Conservation (phyloP, 2,113 vertebrate species). For the Osmerus mordax region DNA sequence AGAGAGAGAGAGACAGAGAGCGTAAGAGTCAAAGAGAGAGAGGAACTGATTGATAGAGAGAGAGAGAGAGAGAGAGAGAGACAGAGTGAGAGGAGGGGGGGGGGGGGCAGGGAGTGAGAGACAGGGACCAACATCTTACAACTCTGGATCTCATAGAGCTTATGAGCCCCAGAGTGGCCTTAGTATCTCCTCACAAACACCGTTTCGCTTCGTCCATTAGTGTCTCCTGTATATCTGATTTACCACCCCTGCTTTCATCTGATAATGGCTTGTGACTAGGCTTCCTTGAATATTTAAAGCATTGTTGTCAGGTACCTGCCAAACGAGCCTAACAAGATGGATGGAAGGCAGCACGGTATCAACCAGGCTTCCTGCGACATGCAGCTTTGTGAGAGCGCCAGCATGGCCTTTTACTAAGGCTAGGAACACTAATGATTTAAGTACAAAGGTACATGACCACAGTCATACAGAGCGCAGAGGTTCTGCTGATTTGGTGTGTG, state of each 20-base stretch:
- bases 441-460: no score
- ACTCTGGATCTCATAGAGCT: conserved; percentile 35
- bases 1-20: not conserved
- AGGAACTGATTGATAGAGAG: conserved; percentile 6
- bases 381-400: no score
- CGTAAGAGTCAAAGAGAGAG: not conserved
- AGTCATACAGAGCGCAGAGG: no score
- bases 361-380: not conserved
- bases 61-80: not conserved
- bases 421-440: no score
- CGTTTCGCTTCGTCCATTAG: conserved; percentile 58
- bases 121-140: conserved; percentile 6
- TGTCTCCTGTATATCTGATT: conserved; percentile 62
- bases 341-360: conserved; percentile 37
- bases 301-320: conserved; percentile 61
- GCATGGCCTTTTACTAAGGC: no score
- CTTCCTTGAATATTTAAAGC: conserved; percentile 67
- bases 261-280: conserved; percentile 51
- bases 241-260: conserved; percentile 57
- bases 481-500: no score
- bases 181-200: conserved; percentile 31
- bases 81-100: not conserved
- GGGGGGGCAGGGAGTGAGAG: not conserved
- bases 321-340: conserved; percentile 55
- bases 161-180: conserved; percentile 36